phyloP scores from a whole-genome alignment of 2,113 vertebrate species.

The Tichodroma muraria region DNA sequence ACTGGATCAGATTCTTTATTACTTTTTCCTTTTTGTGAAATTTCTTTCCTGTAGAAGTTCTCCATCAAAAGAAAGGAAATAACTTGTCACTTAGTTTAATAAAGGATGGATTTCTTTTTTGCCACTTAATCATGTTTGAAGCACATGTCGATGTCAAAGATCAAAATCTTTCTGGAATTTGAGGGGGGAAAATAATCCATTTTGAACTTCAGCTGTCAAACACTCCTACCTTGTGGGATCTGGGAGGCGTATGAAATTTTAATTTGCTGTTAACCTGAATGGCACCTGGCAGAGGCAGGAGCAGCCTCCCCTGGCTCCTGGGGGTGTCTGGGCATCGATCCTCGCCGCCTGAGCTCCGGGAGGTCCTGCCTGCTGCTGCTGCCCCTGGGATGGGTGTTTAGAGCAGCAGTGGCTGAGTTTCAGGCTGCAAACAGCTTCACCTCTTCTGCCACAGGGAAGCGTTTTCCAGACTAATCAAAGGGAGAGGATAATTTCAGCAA shows the following conservation, averaged over 20 bases:
- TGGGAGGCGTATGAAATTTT: not conserved
- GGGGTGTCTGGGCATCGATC: not conserved
- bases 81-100: not conserved
- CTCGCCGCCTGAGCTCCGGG: fast-evolving
- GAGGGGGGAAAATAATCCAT: not conserved
- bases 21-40: not conserved
- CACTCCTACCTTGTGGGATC: not conserved
- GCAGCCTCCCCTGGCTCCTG: too few species aligned
- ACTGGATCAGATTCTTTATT: not conserved
- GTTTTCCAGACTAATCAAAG: not conserved
- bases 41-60: not conserved
- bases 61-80: not conserved
- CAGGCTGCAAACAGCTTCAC: not conserved
- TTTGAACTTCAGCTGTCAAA: not conserved
- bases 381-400: too few species aligned
- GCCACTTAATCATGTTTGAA: not conserved
- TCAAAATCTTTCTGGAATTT: not conserved
- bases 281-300: not conserved
- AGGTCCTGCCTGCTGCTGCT: too few species aligned
- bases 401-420: too few species aligned
- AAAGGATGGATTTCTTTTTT: not conserved
- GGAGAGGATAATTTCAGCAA: not conserved
- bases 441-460: too few species aligned
- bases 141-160: not conserved
- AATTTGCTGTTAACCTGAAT: not conserved